Percentiles rank a stretch among this genome's conserved stretches.
phyloP scores from a whole-genome alignment of 2,888 invertebrate species.

The Phaonia tiefii region DNA sequence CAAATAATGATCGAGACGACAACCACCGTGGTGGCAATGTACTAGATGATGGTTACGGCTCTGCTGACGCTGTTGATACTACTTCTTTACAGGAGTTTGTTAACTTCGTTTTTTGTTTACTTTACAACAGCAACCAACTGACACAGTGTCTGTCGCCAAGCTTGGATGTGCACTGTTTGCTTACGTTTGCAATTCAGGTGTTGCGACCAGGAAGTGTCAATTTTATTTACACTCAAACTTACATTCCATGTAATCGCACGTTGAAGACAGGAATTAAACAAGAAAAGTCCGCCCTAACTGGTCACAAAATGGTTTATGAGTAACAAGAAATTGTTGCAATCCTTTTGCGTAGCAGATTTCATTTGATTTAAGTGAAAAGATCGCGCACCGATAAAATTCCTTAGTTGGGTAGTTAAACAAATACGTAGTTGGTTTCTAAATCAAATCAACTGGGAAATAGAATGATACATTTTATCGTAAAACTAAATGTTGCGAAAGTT shows the following conservation, averaged over 20 bases:
- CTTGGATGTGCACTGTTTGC: constrained; percentile 8
- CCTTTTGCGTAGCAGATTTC: neutral
- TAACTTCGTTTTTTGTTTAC: neutral
- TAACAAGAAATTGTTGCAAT: too few relatives aligned
- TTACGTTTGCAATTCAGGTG: constrained; percentile 14
- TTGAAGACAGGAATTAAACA: neutral
- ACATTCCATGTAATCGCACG: neutral
- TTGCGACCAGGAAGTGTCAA: constrained; percentile 23
- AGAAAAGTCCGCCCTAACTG: neutral
- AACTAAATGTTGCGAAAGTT: too few relatives aligned
- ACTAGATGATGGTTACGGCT: neutral
- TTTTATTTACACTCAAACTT: constrained; percentile 15
- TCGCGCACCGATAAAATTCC: neutral
- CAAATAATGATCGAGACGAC: constrained; percentile 43
- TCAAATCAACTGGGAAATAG: too few relatives aligned
- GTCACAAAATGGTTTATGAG: neutral
- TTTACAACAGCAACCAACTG: constrained; percentile 38
- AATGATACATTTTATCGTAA: too few relatives aligned
- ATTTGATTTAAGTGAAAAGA: neutral
- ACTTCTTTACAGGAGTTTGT: constrained; percentile 28
- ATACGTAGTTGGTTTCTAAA: too few relatives aligned
- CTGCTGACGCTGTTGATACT: neutral
- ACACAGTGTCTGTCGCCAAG: constrained; percentile 13
- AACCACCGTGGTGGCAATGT: neutral
- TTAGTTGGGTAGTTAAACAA: neutral